phyloP scores from a whole-genome alignment of 2,888 invertebrate genomes.

The Leptinotarsa tumamoca region DNA sequence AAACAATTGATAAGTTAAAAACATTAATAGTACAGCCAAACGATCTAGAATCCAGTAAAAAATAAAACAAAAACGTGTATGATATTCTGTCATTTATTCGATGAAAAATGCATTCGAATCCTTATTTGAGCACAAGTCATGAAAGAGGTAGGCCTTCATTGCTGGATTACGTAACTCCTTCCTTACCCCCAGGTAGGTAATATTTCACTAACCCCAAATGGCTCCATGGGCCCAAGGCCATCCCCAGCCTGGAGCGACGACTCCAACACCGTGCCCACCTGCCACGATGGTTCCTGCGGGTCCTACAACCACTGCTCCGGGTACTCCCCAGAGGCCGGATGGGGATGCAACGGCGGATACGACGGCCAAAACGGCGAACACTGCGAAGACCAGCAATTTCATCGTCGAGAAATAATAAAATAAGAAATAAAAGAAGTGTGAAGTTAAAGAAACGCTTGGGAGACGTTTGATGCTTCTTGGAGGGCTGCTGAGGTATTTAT shows the following conservation, averaged over 20 bases:
- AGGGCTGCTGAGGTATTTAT: background rate
- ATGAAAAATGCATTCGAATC: background rate
- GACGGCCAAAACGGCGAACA: slow-evolving; percentile 49
- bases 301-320: slow-evolving; percentile 30
- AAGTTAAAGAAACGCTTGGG: background rate
- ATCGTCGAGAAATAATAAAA: slow-evolving; percentile 37
- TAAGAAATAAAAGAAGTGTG: too few relatives aligned
- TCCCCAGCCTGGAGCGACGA: slow-evolving; percentile 36
- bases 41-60: background rate
- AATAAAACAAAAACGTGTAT: background rate
- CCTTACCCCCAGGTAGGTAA: background rate
- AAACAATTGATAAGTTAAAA: background rate
- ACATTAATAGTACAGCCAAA: background rate
- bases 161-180: slow-evolving; percentile 24
- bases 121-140: slow-evolving; percentile 7
- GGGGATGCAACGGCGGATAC: slow-evolving; percentile 38
- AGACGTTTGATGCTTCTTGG: slow-evolving; percentile 8
- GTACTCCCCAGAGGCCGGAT: slow-evolving; percentile 24
- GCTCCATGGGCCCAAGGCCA: slow-evolving; percentile 36
- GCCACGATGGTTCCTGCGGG: slow-evolving; percentile 28
- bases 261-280: slow-evolving; percentile 20
- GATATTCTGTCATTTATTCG: slow-evolving; percentile 13
- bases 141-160: slow-evolving; percentile 1
- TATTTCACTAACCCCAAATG: slow-evolving; percentile 39
- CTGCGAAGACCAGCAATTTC: slow-evolving; percentile 49